phyloP scores from a whole-genome alignment of 2,888 invertebrate species.

The Alloplasta piceator region DNA sequence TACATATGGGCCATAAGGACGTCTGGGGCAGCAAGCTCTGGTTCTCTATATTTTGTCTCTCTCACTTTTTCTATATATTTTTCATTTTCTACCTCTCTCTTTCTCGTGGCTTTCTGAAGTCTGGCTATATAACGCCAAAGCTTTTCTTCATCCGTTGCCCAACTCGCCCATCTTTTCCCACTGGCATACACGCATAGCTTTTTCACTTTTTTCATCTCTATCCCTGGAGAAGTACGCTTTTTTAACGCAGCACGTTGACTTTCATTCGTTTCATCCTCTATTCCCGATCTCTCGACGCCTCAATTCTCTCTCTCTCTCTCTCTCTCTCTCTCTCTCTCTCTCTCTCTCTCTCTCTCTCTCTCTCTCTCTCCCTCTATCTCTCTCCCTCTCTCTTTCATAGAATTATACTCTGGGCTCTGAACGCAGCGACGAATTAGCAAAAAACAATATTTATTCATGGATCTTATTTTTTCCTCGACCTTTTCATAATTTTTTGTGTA shows the following conservation, averaged over 20 bases:
- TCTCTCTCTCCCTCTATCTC: not conserved
- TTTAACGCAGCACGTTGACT: slow-evolving; percentile 49
- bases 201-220: not conserved
- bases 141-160: slow-evolving; percentile 50
- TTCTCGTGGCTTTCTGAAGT: slow-evolving; percentile 30
- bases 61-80: slow-evolving; percentile 11
- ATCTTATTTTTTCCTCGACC: too few species aligned
- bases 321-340: not conserved
- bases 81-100: slow-evolving; percentile 23
- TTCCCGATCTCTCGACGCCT: slow-evolving; percentile 49
- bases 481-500: too few species aligned
- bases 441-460: too few species aligned
- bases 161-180: slow-evolving; percentile 33
- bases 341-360: not conserved
- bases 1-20: slow-evolving; percentile 56
- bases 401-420: too few species aligned
- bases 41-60: slow-evolving; percentile 33
- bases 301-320: slow-evolving; percentile 21
- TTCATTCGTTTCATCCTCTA: slow-evolving; percentile 62
- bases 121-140: slow-evolving; percentile 41
- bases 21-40: slow-evolving; percentile 55
- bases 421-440: too few species aligned
- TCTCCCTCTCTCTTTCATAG: not conserved
- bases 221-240: slow-evolving; percentile 20
- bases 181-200: slow-evolving; percentile 14